Evolutionary conservation across 2,797 vertebrate genomes (phyloP).

Genomic region (Pangasius krempfi): DNA sequence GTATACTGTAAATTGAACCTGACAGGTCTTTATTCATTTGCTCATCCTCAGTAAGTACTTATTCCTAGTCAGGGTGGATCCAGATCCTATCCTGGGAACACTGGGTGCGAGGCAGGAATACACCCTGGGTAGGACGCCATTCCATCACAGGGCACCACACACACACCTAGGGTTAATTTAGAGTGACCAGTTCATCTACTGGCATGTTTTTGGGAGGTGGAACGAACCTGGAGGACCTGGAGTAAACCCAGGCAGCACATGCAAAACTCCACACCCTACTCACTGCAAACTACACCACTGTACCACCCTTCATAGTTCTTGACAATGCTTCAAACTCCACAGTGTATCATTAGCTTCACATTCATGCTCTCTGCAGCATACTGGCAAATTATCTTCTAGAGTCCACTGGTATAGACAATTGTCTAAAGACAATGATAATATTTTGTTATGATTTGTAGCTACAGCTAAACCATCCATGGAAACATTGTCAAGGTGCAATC

Average conservation of each 20-base stretch:
- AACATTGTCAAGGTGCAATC: background rate
- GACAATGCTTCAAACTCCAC: background rate
- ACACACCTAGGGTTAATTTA: background rate
- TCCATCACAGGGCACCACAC: background rate
- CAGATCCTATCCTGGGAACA: background rate
- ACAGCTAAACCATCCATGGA: background rate
- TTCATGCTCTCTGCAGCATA: background rate
- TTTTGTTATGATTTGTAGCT: background rate
- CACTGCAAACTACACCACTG: background rate
- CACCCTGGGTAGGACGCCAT: background rate
- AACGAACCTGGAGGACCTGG: background rate
- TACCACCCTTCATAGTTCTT: background rate
- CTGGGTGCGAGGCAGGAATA: too few species aligned
- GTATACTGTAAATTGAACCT: background rate
- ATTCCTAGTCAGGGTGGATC: background rate
- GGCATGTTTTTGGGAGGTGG: background rate
- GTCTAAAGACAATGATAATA: background rate
- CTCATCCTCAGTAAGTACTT: background rate
- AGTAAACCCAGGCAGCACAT: background rate
- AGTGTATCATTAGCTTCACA: background rate
- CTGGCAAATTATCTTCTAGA: background rate
- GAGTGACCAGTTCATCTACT: background rate
- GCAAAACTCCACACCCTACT: background rate
- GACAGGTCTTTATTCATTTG: background rate
- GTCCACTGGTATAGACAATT: background rate